phyloP scores from a whole-genome alignment of 2,888 invertebrate genomes.

The Nemoura dubitans region DNA sequence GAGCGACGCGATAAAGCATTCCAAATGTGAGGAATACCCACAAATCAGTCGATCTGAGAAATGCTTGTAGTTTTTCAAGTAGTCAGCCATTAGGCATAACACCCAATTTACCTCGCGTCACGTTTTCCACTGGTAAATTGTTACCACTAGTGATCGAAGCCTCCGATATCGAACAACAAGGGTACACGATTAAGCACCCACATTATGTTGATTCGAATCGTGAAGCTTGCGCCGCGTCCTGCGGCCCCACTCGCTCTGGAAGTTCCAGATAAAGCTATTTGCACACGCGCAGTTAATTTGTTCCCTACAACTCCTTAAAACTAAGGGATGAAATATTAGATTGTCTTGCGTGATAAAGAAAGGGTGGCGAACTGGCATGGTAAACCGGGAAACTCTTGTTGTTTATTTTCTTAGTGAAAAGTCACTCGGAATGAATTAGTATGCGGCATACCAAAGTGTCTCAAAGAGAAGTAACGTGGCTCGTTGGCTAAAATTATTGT shows the following conservation, averaged over 20 bases:
- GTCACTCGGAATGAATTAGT: slow-evolving; percentile 25
- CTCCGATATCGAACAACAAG: not conserved
- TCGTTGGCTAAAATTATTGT: not conserved
- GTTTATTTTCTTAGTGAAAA: slow-evolving; percentile 26
- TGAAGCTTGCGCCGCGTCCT: not conserved
- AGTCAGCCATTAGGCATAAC: not conserved
- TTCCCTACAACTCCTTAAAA: slow-evolving; percentile 26
- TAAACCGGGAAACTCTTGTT: slow-evolving; percentile 3
- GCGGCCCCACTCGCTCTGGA: not conserved
- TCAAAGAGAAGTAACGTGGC: not conserved
- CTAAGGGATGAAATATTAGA: slow-evolving; percentile 27
- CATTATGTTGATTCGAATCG: slow-evolving; percentile 7
- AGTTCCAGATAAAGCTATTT: slow-evolving; percentile 20
- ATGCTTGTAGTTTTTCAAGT: not conserved
- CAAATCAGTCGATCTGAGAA: not conserved
- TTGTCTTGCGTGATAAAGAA: slow-evolving; percentile 28
- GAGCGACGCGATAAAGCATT: not conserved
- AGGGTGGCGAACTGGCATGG: slow-evolving; percentile 19
- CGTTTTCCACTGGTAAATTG: not conserved
- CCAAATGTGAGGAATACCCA: not conserved
- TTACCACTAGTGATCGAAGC: not conserved
- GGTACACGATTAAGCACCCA: slow-evolving; percentile 7
- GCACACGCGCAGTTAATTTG: slow-evolving; percentile 22
- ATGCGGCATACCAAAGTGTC: slow-evolving; percentile 16
- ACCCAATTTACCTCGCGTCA: not conserved